Base-by-base conservation (phyloP, 2,113 vertebrate species). In the Paralichthys olivaceus region DNA sequence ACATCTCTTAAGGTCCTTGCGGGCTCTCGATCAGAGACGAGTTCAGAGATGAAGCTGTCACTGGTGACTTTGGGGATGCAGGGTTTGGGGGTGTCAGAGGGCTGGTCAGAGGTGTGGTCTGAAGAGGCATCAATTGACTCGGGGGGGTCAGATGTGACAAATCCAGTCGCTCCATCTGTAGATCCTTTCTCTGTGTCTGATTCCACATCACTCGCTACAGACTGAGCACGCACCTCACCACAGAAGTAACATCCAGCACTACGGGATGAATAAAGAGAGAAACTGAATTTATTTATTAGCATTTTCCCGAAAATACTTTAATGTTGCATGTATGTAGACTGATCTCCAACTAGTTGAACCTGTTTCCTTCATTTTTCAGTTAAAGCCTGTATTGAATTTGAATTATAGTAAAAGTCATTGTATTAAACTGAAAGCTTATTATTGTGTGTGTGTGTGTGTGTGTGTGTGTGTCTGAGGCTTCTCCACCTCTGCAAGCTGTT, bases 221-320 rank as follows among this genome's bases (percentile, higher is more conserved):
- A 93, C 40, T 95, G 94, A 74, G 92, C 93, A 57, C 93, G 95
- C 66, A 96, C 95, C 90, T 99, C 97, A 4, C 96, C 96, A 1
- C 95, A 94, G 86, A 99, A 99, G 92, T 95, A 99, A 93, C 96
- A 98, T 84, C 98, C 97, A 4, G 97, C 97, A 9, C 98, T 99
- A 77, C 4, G 26, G 69, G 29, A 34, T 65, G 62, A 69, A 83
- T 64, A 43, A 22, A 76, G 65, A 81, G 6, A 69, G 25, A 49
- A 65, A 54, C 3, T 20, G 17, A 64, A 43, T 49, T 1, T 13
- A 22, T 53, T 15, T 8, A 9, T 43, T 15, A 4, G 13, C 14
- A 4, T 43, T 43, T 43, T 14, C 13, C 12, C 40, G 40, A 20
- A 49, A 23, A 54, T 1, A 15, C 1, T 5, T 14, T 54, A 2